Evolutionary conservation across 1,140 invertebrate species (phyloP).

Genomic region (Sinonovacula constricta): DNA sequence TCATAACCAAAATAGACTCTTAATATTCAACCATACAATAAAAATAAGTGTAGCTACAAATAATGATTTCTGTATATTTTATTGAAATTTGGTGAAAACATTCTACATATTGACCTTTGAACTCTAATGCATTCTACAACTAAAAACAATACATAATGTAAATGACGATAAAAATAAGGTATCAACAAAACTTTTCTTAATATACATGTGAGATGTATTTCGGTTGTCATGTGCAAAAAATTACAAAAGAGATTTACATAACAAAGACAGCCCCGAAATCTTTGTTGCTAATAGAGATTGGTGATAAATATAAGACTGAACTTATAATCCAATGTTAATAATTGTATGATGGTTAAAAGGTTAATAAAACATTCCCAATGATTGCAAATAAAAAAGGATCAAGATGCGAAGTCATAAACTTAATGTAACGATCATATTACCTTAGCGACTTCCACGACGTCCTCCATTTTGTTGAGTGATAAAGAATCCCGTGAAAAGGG

Average conservation of each 20-base stretch:
- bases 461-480: constrained; percentile 56
- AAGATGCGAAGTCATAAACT: neutral
- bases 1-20: too few species aligned
- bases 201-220: too few species aligned
- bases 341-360: neutral
- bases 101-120: constrained; percentile 11
- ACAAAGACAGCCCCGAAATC: neutral
- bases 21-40: too few species aligned
- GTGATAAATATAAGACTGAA: neutral
- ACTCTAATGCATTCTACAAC: neutral
- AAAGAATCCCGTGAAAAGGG: too few species aligned
- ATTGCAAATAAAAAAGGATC: neutral
- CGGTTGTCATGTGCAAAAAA: neutral
- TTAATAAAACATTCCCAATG: neutral
- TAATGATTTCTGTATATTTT: neutral
- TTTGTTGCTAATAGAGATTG: neutral
- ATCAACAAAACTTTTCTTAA: neutral
- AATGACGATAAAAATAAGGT: neutral
- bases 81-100: neutral
- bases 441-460: constrained; percentile 30
- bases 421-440: constrained; percentile 19
- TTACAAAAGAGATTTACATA: neutral
- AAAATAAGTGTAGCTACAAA: neutral
- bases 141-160: neutral
- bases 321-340: neutral